A percentile compares a stretch with the other conserved stretches of the same genome.
Evolutionary conservation across 2,888 invertebrate genomes (phyloP).

Genomic region (Patella ulyssiponensis): DNA sequence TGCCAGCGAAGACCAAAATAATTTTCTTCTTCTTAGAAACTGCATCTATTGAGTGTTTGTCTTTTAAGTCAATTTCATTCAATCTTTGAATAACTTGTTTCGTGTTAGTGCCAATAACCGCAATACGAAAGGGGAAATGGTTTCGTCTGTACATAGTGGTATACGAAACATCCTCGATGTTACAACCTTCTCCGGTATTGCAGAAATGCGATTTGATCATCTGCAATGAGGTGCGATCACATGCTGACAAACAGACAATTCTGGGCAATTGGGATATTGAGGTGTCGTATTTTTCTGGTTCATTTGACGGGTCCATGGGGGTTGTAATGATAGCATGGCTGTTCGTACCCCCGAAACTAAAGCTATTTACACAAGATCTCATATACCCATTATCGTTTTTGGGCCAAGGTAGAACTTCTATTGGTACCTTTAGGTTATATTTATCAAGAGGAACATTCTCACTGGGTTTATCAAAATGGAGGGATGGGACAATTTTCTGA

Average conservation of each 20-base stretch:
- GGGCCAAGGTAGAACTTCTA: constrained; percentile 27
- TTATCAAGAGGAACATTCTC: constrained; percentile 39
- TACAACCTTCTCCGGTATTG: neutral
- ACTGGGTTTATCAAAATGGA: constrained; percentile 41
- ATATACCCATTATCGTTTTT: constrained; percentile 19
- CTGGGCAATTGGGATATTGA: neutral
- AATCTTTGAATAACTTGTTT: constrained; percentile 23
- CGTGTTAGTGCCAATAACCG: constrained; percentile 24
- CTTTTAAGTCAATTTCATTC: neutral
- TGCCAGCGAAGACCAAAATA: constrained; percentile 52
- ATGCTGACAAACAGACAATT: constrained; percentile 36
- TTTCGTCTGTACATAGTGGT: constrained; percentile 45
- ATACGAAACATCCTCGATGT: constrained; percentile 29
- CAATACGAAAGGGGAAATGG: constrained; percentile 37
- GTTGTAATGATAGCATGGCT: constrained; percentile 41
- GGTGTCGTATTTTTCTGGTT: neutral
- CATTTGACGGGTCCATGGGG: neutral
- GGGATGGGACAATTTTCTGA: constrained; percentile 45
- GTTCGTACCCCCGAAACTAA: constrained; percentile 57
- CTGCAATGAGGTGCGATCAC: constrained; percentile 14
- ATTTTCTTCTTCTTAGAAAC: constrained; percentile 21
- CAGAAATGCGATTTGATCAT: constrained; percentile 18
- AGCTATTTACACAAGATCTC: constrained; percentile 44
- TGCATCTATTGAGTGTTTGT: neutral
- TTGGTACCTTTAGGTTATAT: constrained; percentile 33